Base-by-base conservation (phyloP, 2,797 vertebrate genomes). In the Myoxocephalus aenaeus region DNA sequence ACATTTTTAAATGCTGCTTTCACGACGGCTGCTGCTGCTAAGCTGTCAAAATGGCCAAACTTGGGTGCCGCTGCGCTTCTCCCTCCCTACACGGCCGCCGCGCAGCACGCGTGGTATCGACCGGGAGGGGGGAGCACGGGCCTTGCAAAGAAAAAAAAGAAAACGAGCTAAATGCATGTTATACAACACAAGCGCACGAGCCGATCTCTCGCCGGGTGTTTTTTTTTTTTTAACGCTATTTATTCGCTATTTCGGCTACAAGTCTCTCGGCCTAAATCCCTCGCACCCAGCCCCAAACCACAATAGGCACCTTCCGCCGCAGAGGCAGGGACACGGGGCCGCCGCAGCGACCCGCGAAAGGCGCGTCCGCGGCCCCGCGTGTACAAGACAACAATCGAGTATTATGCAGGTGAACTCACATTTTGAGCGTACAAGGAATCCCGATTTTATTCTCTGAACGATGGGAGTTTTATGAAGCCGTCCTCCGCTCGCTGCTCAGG, bases 401-500 rank as follows among this genome's bases (percentile, higher is more conserved):
- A 54, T 87, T 75, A 72, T 86, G 65, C 13, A 77, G 22, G 65
- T 71, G 61, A 86, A 48, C 46, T 48, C 46, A 48, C 46, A 48
- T 48, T 7, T 48, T 48, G 18, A 20, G 46, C 18, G 46, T 8
- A 48, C 46, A 48, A 48, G 46, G 46, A 48, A 48, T 48, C 46
- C 46, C 46, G 46, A 48, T 48, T 46, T 9, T 48, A 20, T 48
- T 48, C 46, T 48, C 46, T 48, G 17, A 20, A 48, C 46, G 46
- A 48, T 48, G 46, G 46, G 46, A 20, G 7, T 20, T 48, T 48
- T 9, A 9, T 8, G 89, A 90, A 92, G 91, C 93, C 88, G 95
- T 95, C 94, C 94, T 96, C 94, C 92, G 93, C 92, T 95, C 85
- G 93, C 92, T 94, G 94, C 92, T 95, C 93, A 89, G 92, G 92